Base-by-base conservation (phyloP, 2,888 invertebrate genomes). In the Brenthis daphne region DNA sequence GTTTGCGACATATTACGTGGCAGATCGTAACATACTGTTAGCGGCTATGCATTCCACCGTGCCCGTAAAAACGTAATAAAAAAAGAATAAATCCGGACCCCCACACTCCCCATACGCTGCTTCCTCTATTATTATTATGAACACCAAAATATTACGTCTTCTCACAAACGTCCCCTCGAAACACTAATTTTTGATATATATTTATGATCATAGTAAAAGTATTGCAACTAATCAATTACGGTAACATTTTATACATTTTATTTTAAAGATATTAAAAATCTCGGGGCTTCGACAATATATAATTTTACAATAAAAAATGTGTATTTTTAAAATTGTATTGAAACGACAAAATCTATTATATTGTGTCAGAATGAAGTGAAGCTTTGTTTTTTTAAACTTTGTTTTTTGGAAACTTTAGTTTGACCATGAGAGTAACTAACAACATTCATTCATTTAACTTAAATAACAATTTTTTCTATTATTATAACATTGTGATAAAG, bases 51-150 rank as follows among this genome's bases (percentile, higher is more conserved):
- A 80, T 80, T 83, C 83, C 78, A 79, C 76, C 82, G 81, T 81
- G 77, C 82, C 85, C 90, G 87, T 90, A 90, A 90, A 92, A 91
- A 90, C 86, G 92, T 90, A 91, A 91, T 92, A 92, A 92, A 92
- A 92, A 84, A 80, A 80, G 81, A 87, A 91, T 91, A 91, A 90
- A 91, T 91, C 90, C 88, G 78, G 77, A 71, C 79, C 85, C 84
- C 82, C 77, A 67, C 77, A 75, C 80, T 79, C 86, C 86, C 86
- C 82, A 43, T 75, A 77, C 82, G 85, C 84, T 84, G 83, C 83
- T 78, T 24, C 85, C 83, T 80, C 84, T 85, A 82, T 86, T 87
- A 89, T 89, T 87, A 90, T 89, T 88, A 88, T 87, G 87, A 88
- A 87, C 87, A 87, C 85, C 86, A 85, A 87, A 88, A 89, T 89